A percentile compares a stretch with the other conserved stretches of the same genome.
phyloP scores from a whole-genome alignment of 2,797 vertebrate genomes.

The Brachyalestes nurse region DNA sequence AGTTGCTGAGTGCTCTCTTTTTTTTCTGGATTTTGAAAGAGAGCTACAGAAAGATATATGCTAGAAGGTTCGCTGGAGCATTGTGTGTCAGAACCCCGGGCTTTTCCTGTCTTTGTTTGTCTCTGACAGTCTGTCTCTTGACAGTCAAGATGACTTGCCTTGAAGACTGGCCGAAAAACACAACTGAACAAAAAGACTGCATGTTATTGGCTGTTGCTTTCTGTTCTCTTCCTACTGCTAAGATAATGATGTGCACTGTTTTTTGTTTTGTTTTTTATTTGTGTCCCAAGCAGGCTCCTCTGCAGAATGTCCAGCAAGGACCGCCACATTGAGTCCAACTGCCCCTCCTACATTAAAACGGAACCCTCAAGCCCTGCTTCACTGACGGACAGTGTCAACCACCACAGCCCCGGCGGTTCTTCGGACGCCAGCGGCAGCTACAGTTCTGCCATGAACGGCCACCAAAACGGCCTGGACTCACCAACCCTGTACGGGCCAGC shows the following conservation, averaged over 20 bases:
- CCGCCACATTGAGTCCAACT: conserved; percentile 99
- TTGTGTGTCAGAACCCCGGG: conserved; percentile 6
- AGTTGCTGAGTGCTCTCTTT: conserved; percentile 39
- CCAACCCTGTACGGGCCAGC: conserved; percentile 94
- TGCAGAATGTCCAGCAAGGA: conserved; percentile 99
- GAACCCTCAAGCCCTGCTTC: conserved; percentile 99
- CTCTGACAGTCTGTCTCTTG: conserved; percentile 12
- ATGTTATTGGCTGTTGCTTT: background rate
- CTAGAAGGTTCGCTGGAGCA: conserved; percentile 8
- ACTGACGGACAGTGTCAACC: conserved; percentile 99
- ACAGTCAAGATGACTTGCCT: background rate
- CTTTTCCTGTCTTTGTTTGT: conserved; percentile 13
- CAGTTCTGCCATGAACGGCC: conserved; percentile 98
- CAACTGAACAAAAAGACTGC: background rate
- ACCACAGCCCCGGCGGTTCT: conserved; percentile 98
- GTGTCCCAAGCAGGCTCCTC: conserved; percentile 88
- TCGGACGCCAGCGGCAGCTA: conserved; percentile 99
- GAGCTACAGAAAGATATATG: conserved; percentile 14
- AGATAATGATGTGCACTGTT: conserved; percentile 3
- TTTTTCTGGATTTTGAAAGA: conserved; percentile 16
- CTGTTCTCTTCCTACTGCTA: background rate
- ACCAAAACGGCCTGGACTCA: conserved; percentile 98
- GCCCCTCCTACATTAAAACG: conserved; percentile 99
- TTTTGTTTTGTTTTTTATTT: conserved; percentile 37
- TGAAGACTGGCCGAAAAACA: background rate